A percentile compares a stretch with the other conserved stretches of the same genome.
Conservation (phyloP, 2,888 invertebrate genomes). For the Desoria tigrina region DNA sequence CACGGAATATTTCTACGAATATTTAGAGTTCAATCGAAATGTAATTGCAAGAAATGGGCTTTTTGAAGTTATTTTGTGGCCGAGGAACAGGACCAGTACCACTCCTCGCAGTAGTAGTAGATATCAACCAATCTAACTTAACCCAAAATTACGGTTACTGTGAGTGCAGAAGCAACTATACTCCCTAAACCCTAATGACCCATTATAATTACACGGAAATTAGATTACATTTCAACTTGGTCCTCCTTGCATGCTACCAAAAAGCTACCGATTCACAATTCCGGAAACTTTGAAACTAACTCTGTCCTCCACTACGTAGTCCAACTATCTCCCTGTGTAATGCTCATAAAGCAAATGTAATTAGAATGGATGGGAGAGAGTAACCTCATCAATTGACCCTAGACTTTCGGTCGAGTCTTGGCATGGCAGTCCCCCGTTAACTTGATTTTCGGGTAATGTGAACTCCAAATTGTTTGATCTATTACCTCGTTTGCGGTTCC, state of each 20-base stretch:
- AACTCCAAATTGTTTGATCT: constrained; percentile 19
- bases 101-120: too few relatives aligned
- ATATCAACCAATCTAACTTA: too few relatives aligned
- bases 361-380: not conserved
- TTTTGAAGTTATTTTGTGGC: too few relatives aligned
- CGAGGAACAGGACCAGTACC: too few relatives aligned
- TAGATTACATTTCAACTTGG: constrained; percentile 11
- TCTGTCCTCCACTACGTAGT: not conserved
- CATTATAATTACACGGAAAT: constrained; percentile 18
- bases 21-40: too few relatives aligned
- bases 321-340: not conserved
- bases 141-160: not conserved
- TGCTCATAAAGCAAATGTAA: constrained; percentile 4
- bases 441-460: constrained; percentile 14
- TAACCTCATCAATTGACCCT: constrained; percentile 11
- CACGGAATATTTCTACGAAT: too few relatives aligned
- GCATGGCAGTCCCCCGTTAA: constrained; percentile 7
- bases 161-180: not conserved
- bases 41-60: too few relatives aligned
- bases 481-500: constrained; percentile 10
- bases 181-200: constrained; percentile 8
- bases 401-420: constrained; percentile 2
- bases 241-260: constrained; percentile 1
- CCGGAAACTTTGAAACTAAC: not conserved
- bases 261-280: not conserved